Percentiles rank a stretch among this genome's conserved stretches.
Evolutionary conservation across 2,113 vertebrate genomes (phyloP).

Genomic region (Hyaena hyaena): DNA sequence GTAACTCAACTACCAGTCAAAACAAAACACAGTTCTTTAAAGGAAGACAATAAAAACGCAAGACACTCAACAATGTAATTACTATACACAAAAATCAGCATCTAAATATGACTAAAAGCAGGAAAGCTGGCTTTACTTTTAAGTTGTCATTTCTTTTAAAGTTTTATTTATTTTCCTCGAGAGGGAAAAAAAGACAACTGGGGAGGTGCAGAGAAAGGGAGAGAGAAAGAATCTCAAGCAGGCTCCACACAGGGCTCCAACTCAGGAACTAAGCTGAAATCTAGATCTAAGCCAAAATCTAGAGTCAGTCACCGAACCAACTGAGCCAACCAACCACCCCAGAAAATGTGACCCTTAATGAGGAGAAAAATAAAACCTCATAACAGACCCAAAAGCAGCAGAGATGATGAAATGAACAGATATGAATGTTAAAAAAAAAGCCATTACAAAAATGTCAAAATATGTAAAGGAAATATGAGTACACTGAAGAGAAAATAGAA

Average conservation of each 20-base stretch:
- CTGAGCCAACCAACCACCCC: too few species aligned
- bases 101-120: neutral
- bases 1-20: neutral
- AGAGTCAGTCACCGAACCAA: too few species aligned
- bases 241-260: too few species aligned
- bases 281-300: too few species aligned
- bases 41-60: neutral
- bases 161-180: too few species aligned
- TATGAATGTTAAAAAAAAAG: neutral
- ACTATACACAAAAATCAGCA: neutral
- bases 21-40: neutral
- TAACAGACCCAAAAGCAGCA: neutral
- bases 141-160: too few species aligned
- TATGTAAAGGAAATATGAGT: neutral
- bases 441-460: neutral
- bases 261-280: too few species aligned
- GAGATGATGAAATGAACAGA: neutral
- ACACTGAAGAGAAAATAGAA: neutral
- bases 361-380: neutral
- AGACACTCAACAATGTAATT: neutral
- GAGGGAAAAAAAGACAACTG: too few species aligned
- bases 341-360: neutral
- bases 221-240: too few species aligned
- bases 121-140: neutral
- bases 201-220: too few species aligned